Evolutionary conservation across 2,888 invertebrate species (phyloP), one percentile per base, ranked within the genome.

Genomic region (Andricus curvator): DNA sequence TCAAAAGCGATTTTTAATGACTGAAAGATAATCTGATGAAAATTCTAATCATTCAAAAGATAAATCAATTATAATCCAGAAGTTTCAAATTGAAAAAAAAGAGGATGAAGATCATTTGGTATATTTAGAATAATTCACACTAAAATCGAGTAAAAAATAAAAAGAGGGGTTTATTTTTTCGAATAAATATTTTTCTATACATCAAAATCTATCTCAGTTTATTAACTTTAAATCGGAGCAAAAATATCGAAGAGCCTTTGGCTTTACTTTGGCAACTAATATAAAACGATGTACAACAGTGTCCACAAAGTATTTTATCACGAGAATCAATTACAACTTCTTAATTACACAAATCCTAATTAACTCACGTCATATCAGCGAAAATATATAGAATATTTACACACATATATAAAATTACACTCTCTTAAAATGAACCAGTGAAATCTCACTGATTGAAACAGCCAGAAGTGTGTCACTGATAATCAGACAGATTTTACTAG

Each of bases 281-380:
- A 81, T 81, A 81, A 64, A 48, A 81, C 81, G 80, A 79, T 80
- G 74, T 80, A 83, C 64, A 80, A 82, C 84, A 83, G 80, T 81
- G 77, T 80, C 76, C 79, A 83, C 68, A 80, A 80, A 78, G 78
- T 80, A 81, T 78, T 78, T 81, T 80, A 80, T 84, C 78, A 81
- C 80, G 82, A 84, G 81, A 79, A 83, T 82, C 80, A 81, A 48
- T n/a, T 76, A 65, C 74, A 22, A 74, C 81, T 81, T 85, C 77
- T 79, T 82, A 83, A 84, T 82, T 84, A 84, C 84, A 82, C 78
- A 74, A 74, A 74, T 74, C 33, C 51, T 74, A 74, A 25, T 56
- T 13, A 56, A 74, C 37, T 20, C 51, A 48, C 48, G 68, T 29
- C 29, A 29, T 70, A 70, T 74, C 56, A 13, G 56, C 33, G 56